These are phyloP conservation scores for Zoanthus sociatus DNA, from an alignment of 92 coral and sea anemone species.

Conservation along the genomic window DNA sequence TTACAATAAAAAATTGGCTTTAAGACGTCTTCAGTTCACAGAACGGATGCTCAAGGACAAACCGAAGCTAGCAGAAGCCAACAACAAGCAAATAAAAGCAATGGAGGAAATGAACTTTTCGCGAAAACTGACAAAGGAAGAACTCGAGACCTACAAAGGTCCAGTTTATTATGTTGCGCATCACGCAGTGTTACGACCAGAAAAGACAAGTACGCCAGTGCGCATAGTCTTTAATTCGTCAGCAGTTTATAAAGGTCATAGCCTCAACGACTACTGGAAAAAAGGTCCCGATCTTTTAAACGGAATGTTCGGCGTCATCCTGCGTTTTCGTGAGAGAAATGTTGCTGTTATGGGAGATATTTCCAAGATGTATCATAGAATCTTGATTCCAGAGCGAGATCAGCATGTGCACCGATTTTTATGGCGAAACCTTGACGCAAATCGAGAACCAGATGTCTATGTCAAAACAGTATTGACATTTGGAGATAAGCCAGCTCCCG, in stretches of 20 bases:
- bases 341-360: conserved; percentile 62
- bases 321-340: conserved; percentile 62
- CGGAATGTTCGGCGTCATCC: conserved; percentile 60
- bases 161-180: conserved; percentile 69
- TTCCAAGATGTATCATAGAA: conserved; percentile 67
- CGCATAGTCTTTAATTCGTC: conserved; percentile 68
- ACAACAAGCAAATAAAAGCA: conserved; percentile 62
- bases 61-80: conserved; percentile 52
- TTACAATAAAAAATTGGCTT: conserved; percentile 45
- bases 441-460: background rate
- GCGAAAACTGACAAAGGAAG: conserved; percentile 56
- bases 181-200: conserved; percentile 60
- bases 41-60: conserved; percentile 3
- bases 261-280: conserved; percentile 30
- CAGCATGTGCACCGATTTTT: conserved; percentile 74
- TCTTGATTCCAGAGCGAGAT: conserved; percentile 62
- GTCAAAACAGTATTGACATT: no score
- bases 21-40: conserved; percentile 24
- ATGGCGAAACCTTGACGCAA: conserved; percentile 62
- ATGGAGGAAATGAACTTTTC: conserved; percentile 67
- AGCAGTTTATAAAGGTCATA: conserved; percentile 64
- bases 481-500: no score
- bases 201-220: conserved; percentile 68
- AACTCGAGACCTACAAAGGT: conserved; percentile 46
- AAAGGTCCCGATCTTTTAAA: conserved; percentile 69